Evolutionary conservation across 1,140 invertebrate species (phyloP), one percentile per base, ranked within the genome.

Genomic region (Magallana gigas): DNA sequence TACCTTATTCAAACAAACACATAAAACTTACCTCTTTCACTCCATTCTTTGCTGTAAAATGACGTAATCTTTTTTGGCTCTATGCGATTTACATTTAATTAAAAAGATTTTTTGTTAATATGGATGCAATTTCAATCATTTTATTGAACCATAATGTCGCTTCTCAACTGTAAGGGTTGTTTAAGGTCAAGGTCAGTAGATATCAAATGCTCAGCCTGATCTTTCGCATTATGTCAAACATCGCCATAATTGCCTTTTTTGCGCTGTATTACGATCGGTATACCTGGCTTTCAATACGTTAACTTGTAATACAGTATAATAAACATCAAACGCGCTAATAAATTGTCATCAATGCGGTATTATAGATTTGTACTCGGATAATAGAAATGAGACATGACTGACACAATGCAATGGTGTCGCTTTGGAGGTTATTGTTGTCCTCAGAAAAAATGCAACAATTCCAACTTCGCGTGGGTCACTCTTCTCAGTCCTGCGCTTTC

Each of bases 381-480:
- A 29, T 29, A 76, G 23, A 18, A 7, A 11, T 29, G 14, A 29
- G 23, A 76, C 68, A 76, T 76, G 68, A 76, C 68, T 36, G 29
- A 12, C 23, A 76, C 68, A 64, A 64, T 64, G 8, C 60, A 76
- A 76, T 76, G 14, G 29, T 36, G 23, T 29, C 68, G 68, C 68
- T 76, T 11, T 36, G 12, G 23, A 36, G 8, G 9, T 8, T 9
- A 76, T 76, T 76, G 68, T 76, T 36, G 36, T 76, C 6, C 23
- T 8, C 8, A 76, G 23, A 36, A 76, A 76, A 76, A 71, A 71
- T 71, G 64, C 64, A 71, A 71, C 64, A 71, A 76, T 76, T 36
- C 68, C 23, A 76, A 76, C 68, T 29, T 76, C 68, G 68, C 18
- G 68, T 76, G 68, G 68, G 68, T 76, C 68, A 76, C 23, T 29